phyloP scores from a whole-genome alignment of 2,113 vertebrate genomes.

The Campylorhamphus procurvoides region DNA sequence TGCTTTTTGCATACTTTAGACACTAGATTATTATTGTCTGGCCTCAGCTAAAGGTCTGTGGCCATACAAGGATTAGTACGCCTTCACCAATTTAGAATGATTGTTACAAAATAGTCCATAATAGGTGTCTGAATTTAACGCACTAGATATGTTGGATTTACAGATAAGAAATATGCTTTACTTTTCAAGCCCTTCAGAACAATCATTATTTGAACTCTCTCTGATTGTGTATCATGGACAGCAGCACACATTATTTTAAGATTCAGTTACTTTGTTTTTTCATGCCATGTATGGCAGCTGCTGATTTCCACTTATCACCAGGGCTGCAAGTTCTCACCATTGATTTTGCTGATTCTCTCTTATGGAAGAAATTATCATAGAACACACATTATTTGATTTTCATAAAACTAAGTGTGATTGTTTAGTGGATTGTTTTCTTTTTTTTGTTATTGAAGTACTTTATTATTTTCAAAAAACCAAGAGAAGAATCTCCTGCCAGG shows the following conservation, averaged over 20 bases:
- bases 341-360: not conserved
- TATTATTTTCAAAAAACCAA: not conserved
- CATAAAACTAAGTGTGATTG: not conserved
- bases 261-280: not conserved
- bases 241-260: not conserved
- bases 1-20: conserved; percentile 55
- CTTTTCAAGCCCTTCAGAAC: not conserved
- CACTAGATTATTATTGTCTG: conserved; percentile 53
- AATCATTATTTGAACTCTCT: not conserved
- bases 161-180: not conserved
- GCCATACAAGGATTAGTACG: conserved; percentile 66
- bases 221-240: not conserved
- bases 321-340: not conserved
- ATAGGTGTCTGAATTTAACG: not conserved
- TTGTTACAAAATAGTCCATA: not conserved
- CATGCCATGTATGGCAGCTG: not conserved
- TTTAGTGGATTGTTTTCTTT: not conserved
- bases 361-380: not conserved
- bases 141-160: not conserved
- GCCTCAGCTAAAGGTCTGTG: conserved; percentile 14
- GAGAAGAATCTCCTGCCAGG: not conserved
- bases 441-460: not conserved
- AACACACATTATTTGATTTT: not conserved
- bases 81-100: not conserved
- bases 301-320: not conserved